These are phyloP conservation scores for Aphaenogaster floridana DNA, from an alignment of 1,140 invertebrate genomes.

Conservation along the genomic window DNA sequence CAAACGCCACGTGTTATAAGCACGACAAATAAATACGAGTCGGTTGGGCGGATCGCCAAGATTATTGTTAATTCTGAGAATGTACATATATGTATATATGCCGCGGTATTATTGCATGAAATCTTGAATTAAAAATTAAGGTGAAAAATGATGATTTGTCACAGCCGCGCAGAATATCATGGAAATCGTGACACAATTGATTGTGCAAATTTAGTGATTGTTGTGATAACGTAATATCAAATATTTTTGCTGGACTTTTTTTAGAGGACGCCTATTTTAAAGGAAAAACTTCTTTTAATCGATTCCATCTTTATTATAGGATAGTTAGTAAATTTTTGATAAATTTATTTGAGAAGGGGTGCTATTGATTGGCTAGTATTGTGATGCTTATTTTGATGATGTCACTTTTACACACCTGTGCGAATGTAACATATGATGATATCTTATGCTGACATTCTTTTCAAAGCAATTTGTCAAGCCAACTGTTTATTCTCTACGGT, in stretches of 20 bases:
- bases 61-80: conserved; percentile 61
- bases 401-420: not conserved
- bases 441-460: conserved; percentile 46
- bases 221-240: not conserved
- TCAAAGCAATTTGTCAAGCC: conserved; percentile 33
- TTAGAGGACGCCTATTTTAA: not conserved
- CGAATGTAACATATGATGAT: conserved; percentile 32
- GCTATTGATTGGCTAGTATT: not conserved
- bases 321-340: not conserved
- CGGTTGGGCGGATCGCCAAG: conserved; percentile 73
- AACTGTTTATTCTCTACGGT: conserved; percentile 35
- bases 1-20: conserved; percentile 75
- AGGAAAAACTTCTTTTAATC: not conserved
- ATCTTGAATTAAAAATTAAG: conserved; percentile 15
- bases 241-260: conserved; percentile 1
- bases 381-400: not conserved
- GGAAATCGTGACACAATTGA: not conserved
- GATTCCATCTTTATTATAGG: not conserved
- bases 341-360: not conserved
- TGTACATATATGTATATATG: conserved; percentile 57
- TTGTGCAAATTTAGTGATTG: conserved; percentile 25
- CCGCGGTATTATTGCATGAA: not conserved
- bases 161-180: not conserved
- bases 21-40: conserved; percentile 77
- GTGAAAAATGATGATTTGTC: not conserved